A percentile compares a stretch with the other conserved stretches of the same genome.
These are phyloP conservation scores for Menura novaehollandiae DNA, from an alignment of 2,113 vertebrate species.

Conservation along the genomic window DNA sequence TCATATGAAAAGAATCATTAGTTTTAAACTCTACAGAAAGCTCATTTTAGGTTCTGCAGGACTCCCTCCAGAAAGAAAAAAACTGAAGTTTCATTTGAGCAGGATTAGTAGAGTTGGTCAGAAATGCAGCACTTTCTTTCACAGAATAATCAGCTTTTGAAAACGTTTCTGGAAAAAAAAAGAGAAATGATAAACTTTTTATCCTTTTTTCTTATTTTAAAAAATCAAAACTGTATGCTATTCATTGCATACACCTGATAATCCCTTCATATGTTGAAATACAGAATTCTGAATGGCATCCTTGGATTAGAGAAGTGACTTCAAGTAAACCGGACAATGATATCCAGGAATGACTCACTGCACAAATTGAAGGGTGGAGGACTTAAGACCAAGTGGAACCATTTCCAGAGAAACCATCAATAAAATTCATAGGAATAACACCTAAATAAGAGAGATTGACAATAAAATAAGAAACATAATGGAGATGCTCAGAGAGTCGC, in stretches of 20 bases:
- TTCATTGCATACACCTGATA: background rate
- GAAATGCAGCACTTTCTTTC: background rate
- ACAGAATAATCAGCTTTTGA: background rate
- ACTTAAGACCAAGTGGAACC: background rate
- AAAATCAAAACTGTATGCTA: background rate
- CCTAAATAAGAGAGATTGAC: background rate
- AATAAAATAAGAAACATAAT: background rate
- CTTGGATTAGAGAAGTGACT: background rate
- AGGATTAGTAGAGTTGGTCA: background rate
- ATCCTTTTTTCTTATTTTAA: background rate
- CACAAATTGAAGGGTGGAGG: background rate
- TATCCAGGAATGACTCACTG: background rate
- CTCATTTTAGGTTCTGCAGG: background rate
- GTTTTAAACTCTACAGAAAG: background rate
- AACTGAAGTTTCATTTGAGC: background rate
- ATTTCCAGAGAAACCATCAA: background rate
- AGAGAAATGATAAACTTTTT: background rate
- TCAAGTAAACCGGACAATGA: background rate
- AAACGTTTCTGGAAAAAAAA: fast-evolving
- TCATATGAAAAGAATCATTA: background rate
- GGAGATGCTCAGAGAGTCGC: background rate
- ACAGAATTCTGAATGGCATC: background rate
- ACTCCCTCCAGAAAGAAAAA: background rate
- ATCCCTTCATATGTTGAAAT: background rate
- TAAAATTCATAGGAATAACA: background rate